phyloP scores from a whole-genome alignment of 1,140 invertebrate genomes.

The Drosophila melanogaster region Release_6_plus_ISO1_MT NC_004354.4:8062501-8063000 shows the following conservation, averaged over 20 bases:
- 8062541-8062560: too few species aligned
- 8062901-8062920: not conserved
- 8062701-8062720: conserved; percentile 24
- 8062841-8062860: not conserved
- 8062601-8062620: too few species aligned
- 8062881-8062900: not conserved
- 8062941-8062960: conserved; percentile 15
- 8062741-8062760: conserved; percentile 14
- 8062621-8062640: too few species aligned
- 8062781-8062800: not conserved
- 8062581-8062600: too few species aligned
- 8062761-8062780: conserved; percentile 25
- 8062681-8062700: conserved; percentile 37
- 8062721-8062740: conserved; percentile 23
- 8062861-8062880: too few species aligned
- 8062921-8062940: not conserved
- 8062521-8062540: not conserved
- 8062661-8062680: conserved; percentile 11
- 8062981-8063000: not conserved
- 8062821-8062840: conserved; percentile 1
- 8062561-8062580: too few species aligned
- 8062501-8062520: not conserved
- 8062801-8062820: too few species aligned
- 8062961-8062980: conserved; percentile 27
- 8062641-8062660: not conserved